Evolutionary conservation across 1,140 invertebrate genomes (phyloP), one percentile per base, ranked within the genome.

Genomic region (Drusus annulatus): DNA sequence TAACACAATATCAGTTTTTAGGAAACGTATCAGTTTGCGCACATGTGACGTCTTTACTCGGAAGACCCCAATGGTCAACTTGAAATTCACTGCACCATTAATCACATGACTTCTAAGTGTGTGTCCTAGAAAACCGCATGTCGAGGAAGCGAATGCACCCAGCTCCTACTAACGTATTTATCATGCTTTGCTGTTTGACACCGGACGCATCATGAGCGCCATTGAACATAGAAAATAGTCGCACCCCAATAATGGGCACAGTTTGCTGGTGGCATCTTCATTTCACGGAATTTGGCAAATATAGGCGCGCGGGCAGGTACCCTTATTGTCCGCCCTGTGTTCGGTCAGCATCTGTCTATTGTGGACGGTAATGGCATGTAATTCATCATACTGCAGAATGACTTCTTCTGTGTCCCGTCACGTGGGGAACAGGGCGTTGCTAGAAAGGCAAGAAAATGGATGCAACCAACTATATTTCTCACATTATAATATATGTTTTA

Each of bases 201-300:
- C 28, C 62, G 21, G 62, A 31, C 23, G 21, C 62, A 65, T 65
- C 28, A 65, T 15, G 21, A 65, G 36, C 8, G 36, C 10, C 62
- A 16, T 28, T 25, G 68, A 50, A 45, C 10, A 17, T 16, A 31
- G 60, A n/a, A 58, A 71, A 77, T 63, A 52, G 17, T 69, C 31
- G 36, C 15, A 13, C 36, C 7, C 36, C 36, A 23, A 65, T 21
- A 16, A 25, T 15, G 56, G 56, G 63, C 69, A 73, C 65, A 54
- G 52, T 79, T 79, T 79, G 78, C 54, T 80, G 81, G 81, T 83
- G 81, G 81, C 62, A 80, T 83, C 81, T 83, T 83, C 81, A 83
- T 83, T 83, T 83, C 81, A 83, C 76, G 81, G 81, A 83, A 83
- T 83, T 80, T 78, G 78, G 65, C 81, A 73, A 79, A 79, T 79